Percentiles rank a stretch among this genome's conserved stretches.
These are phyloP conservation scores for Myopa testacea DNA, from an alignment of 2,888 invertebrate genomes.

Conservation along the genomic window DNA sequence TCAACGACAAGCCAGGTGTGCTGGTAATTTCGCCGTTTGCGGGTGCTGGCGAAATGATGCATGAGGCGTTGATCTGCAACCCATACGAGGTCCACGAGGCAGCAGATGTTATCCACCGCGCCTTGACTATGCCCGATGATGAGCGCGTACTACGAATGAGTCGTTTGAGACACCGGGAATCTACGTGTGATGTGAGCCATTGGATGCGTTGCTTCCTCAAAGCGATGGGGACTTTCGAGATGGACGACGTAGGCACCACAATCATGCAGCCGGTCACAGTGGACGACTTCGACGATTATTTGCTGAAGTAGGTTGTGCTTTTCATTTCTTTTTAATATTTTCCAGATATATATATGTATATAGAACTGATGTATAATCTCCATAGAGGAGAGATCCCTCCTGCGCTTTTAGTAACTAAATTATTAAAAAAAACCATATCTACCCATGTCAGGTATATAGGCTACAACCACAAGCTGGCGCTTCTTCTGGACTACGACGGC, in stretches of 20 bases:
- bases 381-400: neutral
- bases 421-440: too few relatives aligned
- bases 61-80: conserved; percentile 89
- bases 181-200: conserved; percentile 85
- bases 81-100: conserved; percentile 90
- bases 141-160: conserved; percentile 89
- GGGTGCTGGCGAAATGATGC: conserved; percentile 94
- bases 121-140: conserved; percentile 90
- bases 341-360: too few relatives aligned
- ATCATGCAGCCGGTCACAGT: conserved; percentile 91
- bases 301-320: conserved; percentile 77
- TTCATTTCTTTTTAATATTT: neutral
- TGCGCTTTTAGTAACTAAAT: too few relatives aligned
- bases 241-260: conserved; percentile 85
- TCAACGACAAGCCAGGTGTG: conserved; percentile 86
- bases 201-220: conserved; percentile 91
- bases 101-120: conserved; percentile 87
- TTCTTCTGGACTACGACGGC: conserved; percentile 88
- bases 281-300: conserved; percentile 90
- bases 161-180: conserved; percentile 82
- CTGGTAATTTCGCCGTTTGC: conserved; percentile 91
- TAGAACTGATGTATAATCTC: too few relatives aligned
- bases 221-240: conserved; percentile 86
- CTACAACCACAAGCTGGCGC: conserved; percentile 84
- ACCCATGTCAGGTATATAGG: conserved; percentile 79